Evolutionary conservation across 1,140 invertebrate species (phyloP).

Genomic region (Hylaeus anthracinus): DNA sequence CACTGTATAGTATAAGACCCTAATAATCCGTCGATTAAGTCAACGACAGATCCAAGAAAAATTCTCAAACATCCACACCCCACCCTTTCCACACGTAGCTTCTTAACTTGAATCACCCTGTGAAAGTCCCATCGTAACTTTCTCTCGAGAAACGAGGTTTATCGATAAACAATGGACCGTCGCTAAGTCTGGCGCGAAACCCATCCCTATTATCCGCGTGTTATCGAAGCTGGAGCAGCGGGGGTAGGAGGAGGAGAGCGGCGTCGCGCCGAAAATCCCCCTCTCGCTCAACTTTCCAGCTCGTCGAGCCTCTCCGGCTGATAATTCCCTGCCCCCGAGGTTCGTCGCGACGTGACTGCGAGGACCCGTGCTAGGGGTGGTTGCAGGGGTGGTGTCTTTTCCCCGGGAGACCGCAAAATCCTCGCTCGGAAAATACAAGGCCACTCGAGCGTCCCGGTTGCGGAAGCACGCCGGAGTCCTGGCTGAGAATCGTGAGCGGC

Average conservation of each 20-base stretch:
- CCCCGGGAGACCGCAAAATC: constrained; percentile 44
- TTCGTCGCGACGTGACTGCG: constrained; percentile 32
- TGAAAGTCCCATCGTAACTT: no score
- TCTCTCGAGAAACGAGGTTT: no score
- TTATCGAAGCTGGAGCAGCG: no score
- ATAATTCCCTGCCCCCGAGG: constrained; percentile 10
- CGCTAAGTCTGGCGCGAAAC: no score
- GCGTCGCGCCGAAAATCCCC: not conserved
- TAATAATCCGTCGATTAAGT: no score
- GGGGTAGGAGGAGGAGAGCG: not conserved
- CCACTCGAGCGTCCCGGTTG: constrained; percentile 44
- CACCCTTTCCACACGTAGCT: no score
- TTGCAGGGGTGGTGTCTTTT: constrained; percentile 9
- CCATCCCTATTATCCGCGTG: no score
- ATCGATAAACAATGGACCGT: no score
- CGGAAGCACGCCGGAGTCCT: constrained; percentile 24
- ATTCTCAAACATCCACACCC: no score
- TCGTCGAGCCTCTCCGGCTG: not conserved
- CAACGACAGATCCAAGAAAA: no score
- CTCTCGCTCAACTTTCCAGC: constrained; percentile 23
- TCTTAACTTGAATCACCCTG: no score
- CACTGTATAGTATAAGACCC: no score
- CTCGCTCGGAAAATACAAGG: constrained; percentile 36
- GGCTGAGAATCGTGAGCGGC: constrained; percentile 32
- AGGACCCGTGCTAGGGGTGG: not conserved